Evolutionary conservation across 2,797 vertebrate species (phyloP), one percentile per base, ranked within the genome.

Genomic region (Alectoris magna): DNA sequence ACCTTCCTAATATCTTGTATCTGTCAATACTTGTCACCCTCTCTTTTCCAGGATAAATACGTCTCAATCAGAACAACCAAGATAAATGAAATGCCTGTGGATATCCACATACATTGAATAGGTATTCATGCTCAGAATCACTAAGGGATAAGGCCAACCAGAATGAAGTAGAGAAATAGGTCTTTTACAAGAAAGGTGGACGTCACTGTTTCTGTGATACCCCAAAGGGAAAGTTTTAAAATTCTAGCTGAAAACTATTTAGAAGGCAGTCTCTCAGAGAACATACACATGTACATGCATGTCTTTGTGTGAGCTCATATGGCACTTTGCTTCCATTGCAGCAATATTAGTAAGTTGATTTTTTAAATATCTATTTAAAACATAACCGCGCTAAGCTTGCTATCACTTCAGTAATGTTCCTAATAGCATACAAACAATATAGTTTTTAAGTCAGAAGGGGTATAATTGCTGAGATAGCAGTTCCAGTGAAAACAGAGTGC

Each of bases 1-100:
- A 19, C 39, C 23, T 76, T 88, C 43, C n/a, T 73, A 74, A 69
- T 92, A 82, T 76, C 88, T 91, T 66, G 74, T 79, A 84, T 39
- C 41, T 82, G 92, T 70, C 91, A 90, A 91, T 95, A 95, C 56
- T 36, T 85, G 91, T 70, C 87, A 67, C 74, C 71, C 71, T 29
- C 77, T 66, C 58, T 66, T 90, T 49, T 92, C 58, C 74, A 79
- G 68, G 88, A 84, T 62, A 72, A 92, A 83, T 77, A 91, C 4
- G 4, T 83, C 77, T 92, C 46, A 60, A 39, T 88, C 83, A 75
- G 66, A 44, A 34, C 46, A 92, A 48, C 8, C 0, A 7, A 95
- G 93, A 94, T 78, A 94, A 96, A 96, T 88, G 24, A 81, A 91
- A 71, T 29, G 95, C 94, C 95, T 84, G 91, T 81, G 76, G 95